Base-by-base conservation (phyloP, 2,113 vertebrate species). In the Argyrosomus japonicus region DNA sequence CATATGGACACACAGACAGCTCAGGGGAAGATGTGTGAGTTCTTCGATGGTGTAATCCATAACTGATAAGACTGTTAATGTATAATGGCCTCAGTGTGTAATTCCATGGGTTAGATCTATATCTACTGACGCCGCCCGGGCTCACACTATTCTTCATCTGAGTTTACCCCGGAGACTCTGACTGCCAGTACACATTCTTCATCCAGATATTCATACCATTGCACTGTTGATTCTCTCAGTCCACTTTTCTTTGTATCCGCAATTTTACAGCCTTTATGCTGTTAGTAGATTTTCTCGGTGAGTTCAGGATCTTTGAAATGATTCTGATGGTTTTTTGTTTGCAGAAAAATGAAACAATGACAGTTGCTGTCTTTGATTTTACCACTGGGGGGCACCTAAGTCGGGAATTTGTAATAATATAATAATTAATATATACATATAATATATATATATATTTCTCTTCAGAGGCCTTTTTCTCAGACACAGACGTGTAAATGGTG, bases 51-150 rank as follows among this genome's bases (percentile, higher is more conserved):
- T 75, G 6, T 47, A 32, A 68, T 75, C 27, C 10, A 86, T 81
- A 60, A 67, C 63, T 77, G 58, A 82, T 54, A 29, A 61, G 18
- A 45, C 51, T 70, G 80, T 83, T 65, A 69, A 83, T 74, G 77
- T 65, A 25, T 81, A 77, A 81, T 65, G 29, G 50, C 48, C 53
- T 63, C 57, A 32, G 68, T 51, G 32, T 75, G 11, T 25, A 51
- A 15, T 3, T 47, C 4, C n/a, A 21, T 9, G 32, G 1, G 54
- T 57, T 75, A 29, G 63, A 84, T 84, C 21, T 57, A 43, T 78
- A 54, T 40, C 3, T 3, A 43, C 61, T 72, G 51, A 68, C 2
- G 1, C 53, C 27, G 48, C 21, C 25, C 32, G 14, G 63, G 56
- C 43, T 75, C 50, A n/a, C 21, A 23, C 64, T 45, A 64, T 71